Base-by-base conservation (phyloP, 2,113 vertebrate species). In the Oncorhynchus nerka region DNA sequence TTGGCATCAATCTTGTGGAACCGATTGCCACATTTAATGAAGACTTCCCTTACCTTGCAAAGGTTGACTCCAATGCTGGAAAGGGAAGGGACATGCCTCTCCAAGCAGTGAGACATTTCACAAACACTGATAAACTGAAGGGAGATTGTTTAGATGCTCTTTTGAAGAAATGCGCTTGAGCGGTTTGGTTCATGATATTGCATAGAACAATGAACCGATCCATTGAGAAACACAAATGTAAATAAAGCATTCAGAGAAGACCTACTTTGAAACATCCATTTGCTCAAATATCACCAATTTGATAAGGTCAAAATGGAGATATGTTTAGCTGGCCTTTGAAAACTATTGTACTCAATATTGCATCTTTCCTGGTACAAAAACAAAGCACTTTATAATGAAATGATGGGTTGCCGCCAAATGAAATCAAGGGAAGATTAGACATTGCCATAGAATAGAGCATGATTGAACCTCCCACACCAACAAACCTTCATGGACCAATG, bases 1-100 rank as follows among this genome's bases (percentile, higher is more conserved):
- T 91, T 92, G 86, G 83, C 92, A 93, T 93, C 93, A 90, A 95
- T 94, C 94, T 93, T 91, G 88, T 4, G 76, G 88, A 90, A 87
- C 28, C 70, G 80, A 74, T 55, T 93, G 93, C 93, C 93, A 94
- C 81, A 80, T 24, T 90, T 74, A 82, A 86, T 66, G 86, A 88
- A 82, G 90, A 88, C 76, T 85, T 93, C 81, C 80, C 83, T 88
- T 89, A 73, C 87, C 82, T 68, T 73, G 88, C 88, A 92, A 91
- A 88, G 89, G 89, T 88, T 91, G 85, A 85, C 80, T 74, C 83
- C 75, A 87, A 79, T 75, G 26, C 1, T n/a, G 81, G 83, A 73
- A 91, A 81, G 84, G 39, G 85, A 87, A 85, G 80, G 83, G 88
- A 86, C 84, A 82, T 83, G 85, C 87, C 90, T 91, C 82, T 91